phyloP scores from a whole-genome alignment of 2,888 invertebrate genomes.

The Eilema caniola region DNA sequence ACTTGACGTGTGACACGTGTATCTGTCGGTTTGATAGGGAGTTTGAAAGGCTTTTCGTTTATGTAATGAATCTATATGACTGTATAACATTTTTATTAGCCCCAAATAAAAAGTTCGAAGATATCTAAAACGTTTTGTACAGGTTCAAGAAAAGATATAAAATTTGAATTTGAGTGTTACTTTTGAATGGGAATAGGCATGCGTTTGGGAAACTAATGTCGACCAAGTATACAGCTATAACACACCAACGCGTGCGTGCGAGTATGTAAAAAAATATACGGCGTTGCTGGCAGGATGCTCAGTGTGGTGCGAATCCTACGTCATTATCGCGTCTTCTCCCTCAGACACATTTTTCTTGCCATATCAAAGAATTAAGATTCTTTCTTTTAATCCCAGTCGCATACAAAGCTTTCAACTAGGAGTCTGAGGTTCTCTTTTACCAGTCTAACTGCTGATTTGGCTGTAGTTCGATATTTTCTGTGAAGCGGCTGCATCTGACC shows the following conservation, averaged over 20 bases:
- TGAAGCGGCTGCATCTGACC: too few relatives aligned
- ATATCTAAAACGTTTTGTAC: not conserved
- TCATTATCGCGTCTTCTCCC: not conserved
- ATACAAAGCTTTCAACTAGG: too few relatives aligned
- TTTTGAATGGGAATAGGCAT: not conserved
- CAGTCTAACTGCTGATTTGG: too few relatives aligned
- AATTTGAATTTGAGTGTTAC: not conserved
- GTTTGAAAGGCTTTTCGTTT: slow-evolving; percentile 64
- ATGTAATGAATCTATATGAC: slow-evolving; percentile 41
- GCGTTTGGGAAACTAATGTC: not conserved
- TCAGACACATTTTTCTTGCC: not conserved
- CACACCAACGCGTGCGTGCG: not conserved
- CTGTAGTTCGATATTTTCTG: too few relatives aligned
- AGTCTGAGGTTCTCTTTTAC: too few relatives aligned
- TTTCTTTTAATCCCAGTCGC: too few relatives aligned
- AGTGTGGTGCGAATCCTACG: not conserved
- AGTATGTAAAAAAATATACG: too few relatives aligned
- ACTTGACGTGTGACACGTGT: slow-evolving; percentile 80
- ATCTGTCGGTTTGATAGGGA: slow-evolving; percentile 63
- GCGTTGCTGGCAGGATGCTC: not conserved
- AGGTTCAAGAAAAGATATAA: not conserved
- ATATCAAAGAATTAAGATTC: too few relatives aligned
- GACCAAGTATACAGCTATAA: not conserved
- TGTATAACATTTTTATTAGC: slow-evolving; percentile 23
- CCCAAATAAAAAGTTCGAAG: slow-evolving; percentile 12